Evolutionary conservation across 2,888 invertebrate genomes (phyloP).

Genomic region (Aphidius colemani): DNA sequence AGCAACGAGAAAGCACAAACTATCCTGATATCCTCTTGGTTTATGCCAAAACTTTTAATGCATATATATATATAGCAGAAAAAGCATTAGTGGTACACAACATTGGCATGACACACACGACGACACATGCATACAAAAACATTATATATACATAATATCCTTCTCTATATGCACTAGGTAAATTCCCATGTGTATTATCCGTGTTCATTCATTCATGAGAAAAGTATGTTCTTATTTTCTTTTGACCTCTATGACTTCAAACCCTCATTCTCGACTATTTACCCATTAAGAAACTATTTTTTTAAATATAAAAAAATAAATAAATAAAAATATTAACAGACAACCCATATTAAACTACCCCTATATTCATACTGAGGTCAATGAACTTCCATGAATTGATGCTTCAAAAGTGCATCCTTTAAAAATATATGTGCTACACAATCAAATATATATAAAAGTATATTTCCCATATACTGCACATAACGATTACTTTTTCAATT

Average conservation of each 20-base stretch:
- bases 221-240: constrained; percentile 8
- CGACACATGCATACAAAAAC: constrained; percentile 7
- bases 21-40: neutral
- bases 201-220: constrained; percentile 16
- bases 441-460: neutral
- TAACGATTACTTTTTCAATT: neutral
- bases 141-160: neutral
- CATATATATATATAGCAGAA: constrained; percentile 8
- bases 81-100: constrained; percentile 11
- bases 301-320: too few species aligned
- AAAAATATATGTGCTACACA: too few species aligned
- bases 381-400: constrained; percentile 1
- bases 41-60: neutral
- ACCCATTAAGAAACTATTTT: too few species aligned
- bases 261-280: neutral
- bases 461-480: too few species aligned
- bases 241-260: constrained; percentile 12
- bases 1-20: too few species aligned
- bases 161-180: neutral
- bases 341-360: neutral
- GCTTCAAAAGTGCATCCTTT: neutral
- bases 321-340: too few species aligned
- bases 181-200: neutral
- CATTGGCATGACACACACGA: constrained; percentile 4
- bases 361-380: constrained; percentile 1